Evolutionary conservation across 2,797 vertebrate genomes (phyloP), one percentile per base, ranked within the genome.

Genomic region (Pachyuromys duprasi): DNA sequence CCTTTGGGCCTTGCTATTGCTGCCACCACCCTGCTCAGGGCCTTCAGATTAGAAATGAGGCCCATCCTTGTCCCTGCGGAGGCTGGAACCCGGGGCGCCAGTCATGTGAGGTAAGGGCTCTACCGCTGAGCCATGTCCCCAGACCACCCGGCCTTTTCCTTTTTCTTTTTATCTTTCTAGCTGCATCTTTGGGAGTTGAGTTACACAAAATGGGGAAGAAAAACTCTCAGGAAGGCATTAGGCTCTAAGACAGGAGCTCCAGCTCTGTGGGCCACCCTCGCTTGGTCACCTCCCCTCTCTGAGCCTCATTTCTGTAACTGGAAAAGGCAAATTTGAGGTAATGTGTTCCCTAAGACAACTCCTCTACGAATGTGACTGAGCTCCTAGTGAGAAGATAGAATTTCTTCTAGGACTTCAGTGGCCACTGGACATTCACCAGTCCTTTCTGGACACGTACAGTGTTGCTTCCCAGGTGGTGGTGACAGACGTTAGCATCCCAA

Each of bases 361-460:
- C 72, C 15, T 57, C 26, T 18, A 60, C 15, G 5, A 36, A 20
- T 22, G 36, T 15, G 55, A 14, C 72, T 2, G 0, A 18, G 26
- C 63, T 86, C 87, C 74, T 80, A 8, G 75, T 67, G 89, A 89
- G 63, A 67, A 89, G 69, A 17, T 62, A 15, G 42, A 39, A 20
- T 83, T 92, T 93, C 95, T 94, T 89, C n/a, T 53, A 62, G 79
- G 79, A 78, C 78, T 72, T 75, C 22, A 8, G 2, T 80, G 72
- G 75, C 24, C 55, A 69, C 63, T 22, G 92, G 79, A 67, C 31
- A 45, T 4, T 11, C 9, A 3, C 63, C 80, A 36, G 0, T 26
- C 33, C 70, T 45, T 5, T 65, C 82, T 9, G 33, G 28, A 5
- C 45, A 1, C 8, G 31, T 1, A 3, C 33, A 9, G 20, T n/a